Base-by-base conservation (phyloP, 2,888 invertebrate genomes). In the Plebejus melissa region DNA sequence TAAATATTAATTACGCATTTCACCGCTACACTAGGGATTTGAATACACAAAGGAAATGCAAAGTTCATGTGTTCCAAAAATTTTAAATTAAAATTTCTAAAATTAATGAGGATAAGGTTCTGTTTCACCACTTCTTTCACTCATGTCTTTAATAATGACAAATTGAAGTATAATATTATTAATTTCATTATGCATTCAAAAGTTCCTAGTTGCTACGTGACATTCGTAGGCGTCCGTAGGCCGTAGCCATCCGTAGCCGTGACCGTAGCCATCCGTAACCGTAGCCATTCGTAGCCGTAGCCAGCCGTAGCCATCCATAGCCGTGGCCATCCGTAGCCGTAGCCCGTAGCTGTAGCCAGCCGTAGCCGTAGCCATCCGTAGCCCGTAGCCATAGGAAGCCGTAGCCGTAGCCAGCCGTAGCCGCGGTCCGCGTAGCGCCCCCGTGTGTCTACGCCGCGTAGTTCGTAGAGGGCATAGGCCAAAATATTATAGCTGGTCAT, bases 1-100 rank as follows among this genome's bases (percentile, higher is more conserved):
- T 16, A 75, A 75, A 70, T 69, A 70, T 70, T 75, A 50, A 72
- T 50, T 54, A 50, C 11, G 71, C 41, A 71, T 22, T 46, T 46
- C 11, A 22, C 11, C 28, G 9, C 9, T 41, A 41, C 22, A 16
- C 38, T 38, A 16, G 13, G 69, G 58, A n/a, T 2, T 2, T 58
- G 22, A 9, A 28, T 9, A 28, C 9, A 9, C 60, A 22, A 60
- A 22, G 22, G 22, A 9, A 28, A 60, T 16, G 3, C 16, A 54
- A 54, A 54, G 46, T 46, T 16, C 4, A 54, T 0, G 50, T 50
- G 50, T 54, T 54, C 2, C 54, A 4, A 54, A 54, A 54, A 54
- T 16, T 16, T 13, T 13, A 54, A 54, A 54, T 4, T 4, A 54
- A 54, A 16, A 54, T 16, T 13, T 16, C 16, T 46, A 46, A 46